Conservation (phyloP, 2,797 vertebrate genomes). For the Schizopygopsis pylzovi region DNA sequence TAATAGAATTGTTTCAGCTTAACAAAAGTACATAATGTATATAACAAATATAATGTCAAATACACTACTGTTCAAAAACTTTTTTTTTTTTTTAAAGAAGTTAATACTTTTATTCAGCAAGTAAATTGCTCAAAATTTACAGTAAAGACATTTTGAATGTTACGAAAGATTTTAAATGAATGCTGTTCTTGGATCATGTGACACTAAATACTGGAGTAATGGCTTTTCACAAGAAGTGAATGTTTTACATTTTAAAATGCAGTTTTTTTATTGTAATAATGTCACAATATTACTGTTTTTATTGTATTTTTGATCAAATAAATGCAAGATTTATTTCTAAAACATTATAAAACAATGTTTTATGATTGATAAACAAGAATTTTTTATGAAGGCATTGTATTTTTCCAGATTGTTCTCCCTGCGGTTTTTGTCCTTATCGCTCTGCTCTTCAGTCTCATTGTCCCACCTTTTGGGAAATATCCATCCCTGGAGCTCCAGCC, state of each 20-base stretch:
- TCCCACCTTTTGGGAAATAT: conserved; percentile 85
- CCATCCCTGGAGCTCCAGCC: conserved; percentile 84
- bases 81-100: too few species aligned
- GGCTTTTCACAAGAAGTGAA: not conserved
- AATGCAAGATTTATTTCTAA: not conserved
- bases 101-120: too few species aligned
- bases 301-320: not conserved
- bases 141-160: too few species aligned
- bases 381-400: not conserved
- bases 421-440: conserved; percentile 89
- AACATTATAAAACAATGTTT: not conserved
- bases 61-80: too few species aligned
- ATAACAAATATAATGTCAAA: too few species aligned
- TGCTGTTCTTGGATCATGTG: not conserved
- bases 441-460: conserved; percentile 86
- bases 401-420: conserved; percentile 84
- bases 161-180: not conserved
- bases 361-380: not conserved
- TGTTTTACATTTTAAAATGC: not conserved
- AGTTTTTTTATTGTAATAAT: not conserved
- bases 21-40: not conserved
- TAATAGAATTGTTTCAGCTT: not conserved
- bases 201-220: too few species aligned
- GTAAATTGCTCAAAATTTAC: not conserved
- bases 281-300: not conserved